These are phyloP conservation scores for Cryptoleucopteryx plumbea DNA, from an alignment of 2,113 vertebrate species.

Conservation along the genomic window DNA sequence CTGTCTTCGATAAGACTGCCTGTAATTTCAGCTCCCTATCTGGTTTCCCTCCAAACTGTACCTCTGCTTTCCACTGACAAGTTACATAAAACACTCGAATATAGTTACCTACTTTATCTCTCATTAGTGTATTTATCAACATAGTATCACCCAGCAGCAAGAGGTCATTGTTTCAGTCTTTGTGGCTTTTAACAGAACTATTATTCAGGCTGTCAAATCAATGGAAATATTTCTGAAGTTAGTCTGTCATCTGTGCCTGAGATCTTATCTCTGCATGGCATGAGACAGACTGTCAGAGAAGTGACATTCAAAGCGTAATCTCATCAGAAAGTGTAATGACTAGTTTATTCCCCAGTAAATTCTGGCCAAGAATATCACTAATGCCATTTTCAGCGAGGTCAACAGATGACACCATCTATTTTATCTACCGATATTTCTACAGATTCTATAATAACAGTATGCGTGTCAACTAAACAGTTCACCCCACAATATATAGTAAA, in stretches of 20 bases:
- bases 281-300: conserved; percentile 23
- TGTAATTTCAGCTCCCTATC: conserved; percentile 47
- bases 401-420: conserved; percentile 11
- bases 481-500: background rate
- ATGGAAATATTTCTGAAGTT: conserved; percentile 26
- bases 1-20: background rate
- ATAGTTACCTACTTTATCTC: background rate
- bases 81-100: background rate
- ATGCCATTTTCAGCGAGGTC: background rate
- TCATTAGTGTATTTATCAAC: conserved; percentile 27
- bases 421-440: background rate
- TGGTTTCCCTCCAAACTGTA: background rate
- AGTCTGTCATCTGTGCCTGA: conserved; percentile 7
- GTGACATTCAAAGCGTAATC: conserved; percentile 31
- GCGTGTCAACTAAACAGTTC: background rate
- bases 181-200: conserved; percentile 10
- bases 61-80: background rate
- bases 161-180: background rate
- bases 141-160: background rate
- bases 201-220: conserved; percentile 19
- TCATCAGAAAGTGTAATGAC: conserved; percentile 29
- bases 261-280: background rate
- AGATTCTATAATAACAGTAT: background rate
- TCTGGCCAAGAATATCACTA: background rate
- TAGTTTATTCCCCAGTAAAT: conserved; percentile 29